Percentiles rank a stretch among this genome's conserved stretches.
Evolutionary conservation across 2,797 vertebrate species (phyloP).

Genomic region (Tachyglossus aculeatus): DNA sequence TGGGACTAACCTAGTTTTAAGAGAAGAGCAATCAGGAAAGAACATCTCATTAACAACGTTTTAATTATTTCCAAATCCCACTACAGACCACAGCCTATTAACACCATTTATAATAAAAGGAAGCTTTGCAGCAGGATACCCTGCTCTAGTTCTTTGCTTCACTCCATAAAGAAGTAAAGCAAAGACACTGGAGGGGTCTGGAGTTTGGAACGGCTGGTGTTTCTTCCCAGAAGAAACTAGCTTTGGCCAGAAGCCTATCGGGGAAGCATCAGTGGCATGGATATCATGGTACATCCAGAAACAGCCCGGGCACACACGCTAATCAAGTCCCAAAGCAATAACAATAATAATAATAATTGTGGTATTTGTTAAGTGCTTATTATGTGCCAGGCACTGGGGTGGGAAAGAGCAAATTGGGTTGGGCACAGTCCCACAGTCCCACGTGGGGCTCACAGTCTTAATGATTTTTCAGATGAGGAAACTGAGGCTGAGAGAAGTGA

Average conservation of each 20-base stretch:
- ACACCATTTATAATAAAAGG: constrained; percentile 49
- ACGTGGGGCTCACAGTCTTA: too few relatives aligned
- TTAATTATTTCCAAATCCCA: constrained; percentile 77
- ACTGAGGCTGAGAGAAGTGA: too few relatives aligned
- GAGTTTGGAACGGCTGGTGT: not conserved
- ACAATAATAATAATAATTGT: too few relatives aligned
- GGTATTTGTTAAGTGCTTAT: too few relatives aligned
- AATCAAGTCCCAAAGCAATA: too few relatives aligned
- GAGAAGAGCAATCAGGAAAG: constrained; percentile 57
- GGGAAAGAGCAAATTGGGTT: too few relatives aligned
- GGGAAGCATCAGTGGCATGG: too few relatives aligned
- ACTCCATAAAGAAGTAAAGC: constrained; percentile 2
- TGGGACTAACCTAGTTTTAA: constrained; percentile 69
- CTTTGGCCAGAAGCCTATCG: not conserved
- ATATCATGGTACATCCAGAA: too few relatives aligned
- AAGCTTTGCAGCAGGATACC: constrained; percentile 33
- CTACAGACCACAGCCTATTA: constrained; percentile 65
- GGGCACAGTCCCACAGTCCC: too few relatives aligned
- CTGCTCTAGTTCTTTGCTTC: constrained; percentile 31
- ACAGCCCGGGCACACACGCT: too few relatives aligned
- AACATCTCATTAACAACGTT: constrained; percentile 64
- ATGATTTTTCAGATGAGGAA: too few relatives aligned
- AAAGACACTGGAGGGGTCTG: not conserved
- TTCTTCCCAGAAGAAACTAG: not conserved
- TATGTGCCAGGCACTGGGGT: too few relatives aligned